phyloP scores from a whole-genome alignment of 1,140 invertebrate genomes.

The Campoletis sonorensis region DNA sequence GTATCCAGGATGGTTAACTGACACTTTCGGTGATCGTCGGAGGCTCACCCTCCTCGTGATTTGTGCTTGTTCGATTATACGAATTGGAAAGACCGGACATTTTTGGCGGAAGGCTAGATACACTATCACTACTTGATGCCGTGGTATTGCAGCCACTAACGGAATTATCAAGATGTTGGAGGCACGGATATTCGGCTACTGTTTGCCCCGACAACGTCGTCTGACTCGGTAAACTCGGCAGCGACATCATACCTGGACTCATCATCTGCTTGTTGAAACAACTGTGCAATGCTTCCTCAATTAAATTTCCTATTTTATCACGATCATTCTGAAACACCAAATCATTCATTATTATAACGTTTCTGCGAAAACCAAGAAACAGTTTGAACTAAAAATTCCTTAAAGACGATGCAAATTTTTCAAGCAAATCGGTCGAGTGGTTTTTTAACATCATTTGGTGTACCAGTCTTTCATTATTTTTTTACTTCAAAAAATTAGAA shows the following conservation, averaged over 20 bases:
- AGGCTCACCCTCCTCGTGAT: conserved; percentile 68
- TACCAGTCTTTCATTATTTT: too few species aligned
- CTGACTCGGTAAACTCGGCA: conserved; percentile 73
- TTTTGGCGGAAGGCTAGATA: conserved; percentile 72
- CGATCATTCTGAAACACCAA: conserved; percentile 73
- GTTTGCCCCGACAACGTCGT: conserved; percentile 69
- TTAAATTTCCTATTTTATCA: conserved; percentile 76
- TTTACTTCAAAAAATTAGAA: too few species aligned
- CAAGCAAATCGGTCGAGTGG: too few species aligned
- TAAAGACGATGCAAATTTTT: too few species aligned
- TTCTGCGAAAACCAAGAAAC: too few species aligned
- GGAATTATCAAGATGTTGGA: conserved; percentile 69
- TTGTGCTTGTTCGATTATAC: conserved; percentile 68
- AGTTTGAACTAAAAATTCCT: too few species aligned
- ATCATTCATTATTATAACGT: neutral
- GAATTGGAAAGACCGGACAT: conserved; percentile 69
- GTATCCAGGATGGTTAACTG: conserved; percentile 74
- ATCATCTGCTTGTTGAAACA: conserved; percentile 73
- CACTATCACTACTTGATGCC: conserved; percentile 70
- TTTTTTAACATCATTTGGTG: too few species aligned
- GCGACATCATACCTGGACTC: conserved; percentile 71
- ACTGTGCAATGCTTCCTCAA: conserved; percentile 74
- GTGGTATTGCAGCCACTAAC: conserved; percentile 55
- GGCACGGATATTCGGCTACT: conserved; percentile 69
- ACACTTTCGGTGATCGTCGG: conserved; percentile 68